phyloP scores from a whole-genome alignment of 1,140 invertebrate genomes.

The Aphis craccivora region DNA sequence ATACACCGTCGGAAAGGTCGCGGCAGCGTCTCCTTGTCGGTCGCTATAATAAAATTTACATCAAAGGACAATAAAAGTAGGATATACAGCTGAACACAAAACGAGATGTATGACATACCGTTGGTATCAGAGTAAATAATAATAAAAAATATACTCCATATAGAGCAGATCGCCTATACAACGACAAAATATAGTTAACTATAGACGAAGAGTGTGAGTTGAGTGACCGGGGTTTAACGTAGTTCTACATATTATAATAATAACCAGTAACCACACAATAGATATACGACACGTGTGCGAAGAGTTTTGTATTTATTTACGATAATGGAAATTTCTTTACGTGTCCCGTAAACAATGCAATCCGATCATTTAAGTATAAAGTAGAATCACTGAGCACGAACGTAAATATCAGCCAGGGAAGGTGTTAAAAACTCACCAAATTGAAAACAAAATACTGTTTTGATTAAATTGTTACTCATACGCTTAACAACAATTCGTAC shows the following conservation, averaged over 20 bases:
- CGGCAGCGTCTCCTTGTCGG: not conserved
- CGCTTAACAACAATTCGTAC: not conserved
- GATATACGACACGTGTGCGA: not conserved
- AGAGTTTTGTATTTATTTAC: not conserved
- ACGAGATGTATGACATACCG: not conserved
- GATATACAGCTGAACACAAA: not conserved
- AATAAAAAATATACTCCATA: not conserved
- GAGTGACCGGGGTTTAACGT: not conserved
- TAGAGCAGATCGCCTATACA: not conserved
- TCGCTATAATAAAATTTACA: not conserved
- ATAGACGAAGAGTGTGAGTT: not conserved
- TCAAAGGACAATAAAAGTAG: not conserved
- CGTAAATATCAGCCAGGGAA: not conserved
- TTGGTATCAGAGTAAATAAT: not conserved
- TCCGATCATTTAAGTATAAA: not conserved
- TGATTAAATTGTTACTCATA: not conserved
- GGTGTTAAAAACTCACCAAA: not conserved
- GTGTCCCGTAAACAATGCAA: not conserved
- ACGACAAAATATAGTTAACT: not conserved
- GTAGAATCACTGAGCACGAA: not conserved
- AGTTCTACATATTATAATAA: not conserved
- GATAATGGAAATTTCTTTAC: slow-evolving; percentile 24
- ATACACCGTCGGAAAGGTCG: not conserved
- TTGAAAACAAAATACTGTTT: too few species aligned
- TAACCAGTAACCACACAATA: not conserved